Conservation (phyloP, 2,888 invertebrate genomes). For the Hydrotaea diabolus region DNA sequence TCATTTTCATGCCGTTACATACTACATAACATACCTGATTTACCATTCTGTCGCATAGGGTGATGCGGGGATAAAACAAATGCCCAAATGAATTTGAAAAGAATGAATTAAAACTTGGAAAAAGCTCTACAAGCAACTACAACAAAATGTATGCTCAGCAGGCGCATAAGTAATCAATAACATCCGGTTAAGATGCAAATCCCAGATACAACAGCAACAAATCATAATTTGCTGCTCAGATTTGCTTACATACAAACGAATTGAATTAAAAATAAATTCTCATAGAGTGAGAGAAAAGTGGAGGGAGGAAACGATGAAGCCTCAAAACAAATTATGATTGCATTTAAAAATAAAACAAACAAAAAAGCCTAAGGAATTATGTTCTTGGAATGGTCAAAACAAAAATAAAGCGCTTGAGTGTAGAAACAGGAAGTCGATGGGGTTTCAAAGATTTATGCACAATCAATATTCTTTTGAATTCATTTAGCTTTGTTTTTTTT, state of each 20-base stretch:
- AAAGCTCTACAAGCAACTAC: neutral
- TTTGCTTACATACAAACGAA: neutral
- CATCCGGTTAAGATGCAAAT: slow-evolving; percentile 44
- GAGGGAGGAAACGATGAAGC: neutral
- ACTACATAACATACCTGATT: too few species aligned
- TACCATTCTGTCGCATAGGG: too few species aligned
- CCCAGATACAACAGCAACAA: slow-evolving; percentile 6
- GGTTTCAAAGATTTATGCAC: too few species aligned
- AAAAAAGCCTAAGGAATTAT: too few species aligned
- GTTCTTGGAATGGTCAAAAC: too few species aligned
- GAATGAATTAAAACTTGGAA: neutral
- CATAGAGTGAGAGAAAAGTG: neutral
- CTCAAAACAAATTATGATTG: neutral
- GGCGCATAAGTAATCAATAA: slow-evolving; percentile 55
- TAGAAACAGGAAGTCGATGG: too few species aligned
- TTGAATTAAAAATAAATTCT: neutral
- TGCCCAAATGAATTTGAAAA: slow-evolving; percentile 57
- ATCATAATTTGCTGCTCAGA: neutral
- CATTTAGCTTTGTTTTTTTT: too few species aligned
- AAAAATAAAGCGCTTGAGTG: too few species aligned
- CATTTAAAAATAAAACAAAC: neutral
- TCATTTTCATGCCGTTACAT: too few species aligned
- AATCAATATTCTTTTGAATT: too few species aligned
- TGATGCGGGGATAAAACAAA: slow-evolving; percentile 37
- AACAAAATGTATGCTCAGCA: slow-evolving; percentile 34